Percentiles rank a stretch among this genome's conserved stretches.
Conservation (phyloP, 2,888 invertebrate genomes). For the Pilophorus perplexus region DNA sequence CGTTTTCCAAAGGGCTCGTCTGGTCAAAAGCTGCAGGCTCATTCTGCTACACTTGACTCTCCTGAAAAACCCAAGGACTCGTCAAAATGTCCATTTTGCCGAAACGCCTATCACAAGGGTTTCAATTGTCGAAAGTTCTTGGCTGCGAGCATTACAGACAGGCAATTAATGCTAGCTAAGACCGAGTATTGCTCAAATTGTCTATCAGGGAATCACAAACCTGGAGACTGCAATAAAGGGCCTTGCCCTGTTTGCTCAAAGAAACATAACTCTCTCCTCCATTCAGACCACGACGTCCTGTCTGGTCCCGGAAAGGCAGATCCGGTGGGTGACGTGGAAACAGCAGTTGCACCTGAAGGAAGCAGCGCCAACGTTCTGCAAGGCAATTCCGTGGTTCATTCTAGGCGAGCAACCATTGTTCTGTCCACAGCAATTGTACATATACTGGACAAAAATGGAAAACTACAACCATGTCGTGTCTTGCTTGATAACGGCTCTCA, state of each 20-base stretch:
- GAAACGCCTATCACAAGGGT: neutral
- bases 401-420: neutral
- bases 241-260: neutral
- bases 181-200: neutral
- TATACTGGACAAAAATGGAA: neutral
- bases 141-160: neutral
- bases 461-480: neutral
- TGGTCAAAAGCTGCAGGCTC: too few species aligned
- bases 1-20: neutral
- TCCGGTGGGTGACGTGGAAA: neutral
- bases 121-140: neutral
- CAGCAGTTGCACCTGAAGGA: neutral
- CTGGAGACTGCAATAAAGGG: neutral
- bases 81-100: neutral
- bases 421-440: neutral
- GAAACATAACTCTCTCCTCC: too few species aligned
- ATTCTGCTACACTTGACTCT: too few species aligned
- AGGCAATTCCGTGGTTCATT: neutral
- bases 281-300: neutral
- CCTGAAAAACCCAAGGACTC: too few species aligned
- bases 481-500: too few species aligned
- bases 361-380: neutral
- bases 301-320: neutral
- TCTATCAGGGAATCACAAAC: neutral
- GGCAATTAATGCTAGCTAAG: neutral